Evolutionary conservation across 2,113 vertebrate species (phyloP), one percentile per base, ranked within the genome.

Genomic region (Spilogale gracilis): DNA sequence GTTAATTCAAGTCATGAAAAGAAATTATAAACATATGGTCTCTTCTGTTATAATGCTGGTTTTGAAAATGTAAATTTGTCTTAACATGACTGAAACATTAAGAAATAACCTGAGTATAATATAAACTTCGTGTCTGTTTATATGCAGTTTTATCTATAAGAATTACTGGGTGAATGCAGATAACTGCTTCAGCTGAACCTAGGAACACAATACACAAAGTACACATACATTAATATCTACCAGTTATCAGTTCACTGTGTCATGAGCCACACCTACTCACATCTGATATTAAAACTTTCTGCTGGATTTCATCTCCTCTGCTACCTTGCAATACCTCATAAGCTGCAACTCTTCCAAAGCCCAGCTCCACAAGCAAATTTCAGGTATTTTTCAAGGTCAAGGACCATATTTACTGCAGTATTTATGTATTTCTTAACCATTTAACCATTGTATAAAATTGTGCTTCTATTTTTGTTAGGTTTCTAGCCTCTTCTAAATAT

Each of bases 31-130:
- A 63, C 32, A 91, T 12, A 56, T 1, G 69, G 11, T 69, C 18
- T 86, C 45, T 89, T 85, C 30, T 87, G 18, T 84, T 80, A 48
- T 45, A 86, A 86, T 25, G 38, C 65, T 79, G 91, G 30, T 81
- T 88, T n/a, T 85, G 1, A 95, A 98, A 91, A 83, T 48, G 20
- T 74, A 45, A 45, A 27, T 74, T n/a, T 92, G 63, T 88, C 73
- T 87, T 69, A 86, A 84, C 14, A 45, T 21, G 61, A 63, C 1
- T 87, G n/a, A 79, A 93, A 82, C 71, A 60, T 17, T 54, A 85
- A 61, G 16, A 78, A 88, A 94, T 43, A 74, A 90, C 7, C 27
- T 61, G 23, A 20, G 16, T 45, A 48, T 3, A 86, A 79, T 27
- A 12, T 18, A 79, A 83, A 79, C 60, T 67, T 43, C 56, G 20